Evolutionary conservation across 2,113 vertebrate species (phyloP).

Genomic region (Pteronura brasiliensis): DNA sequence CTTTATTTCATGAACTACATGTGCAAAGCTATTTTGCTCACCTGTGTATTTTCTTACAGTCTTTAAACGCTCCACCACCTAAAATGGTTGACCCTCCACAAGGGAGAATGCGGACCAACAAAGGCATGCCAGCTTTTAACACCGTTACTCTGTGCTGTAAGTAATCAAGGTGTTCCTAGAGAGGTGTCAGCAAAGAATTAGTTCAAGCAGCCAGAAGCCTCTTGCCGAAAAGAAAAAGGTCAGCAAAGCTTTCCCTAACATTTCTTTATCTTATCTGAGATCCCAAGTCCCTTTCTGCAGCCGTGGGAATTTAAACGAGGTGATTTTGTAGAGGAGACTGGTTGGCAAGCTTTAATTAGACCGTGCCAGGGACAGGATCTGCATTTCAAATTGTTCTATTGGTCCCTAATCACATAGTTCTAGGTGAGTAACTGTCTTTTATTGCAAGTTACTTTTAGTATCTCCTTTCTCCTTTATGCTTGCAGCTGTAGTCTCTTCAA

Average conservation of each 20-base stretch:
- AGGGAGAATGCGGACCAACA: background rate
- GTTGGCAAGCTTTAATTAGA: conserved; percentile 41
- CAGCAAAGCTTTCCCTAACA: background rate
- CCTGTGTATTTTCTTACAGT: background rate
- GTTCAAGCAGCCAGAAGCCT: conserved; percentile 24
- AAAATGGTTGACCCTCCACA: background rate
- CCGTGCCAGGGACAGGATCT: background rate
- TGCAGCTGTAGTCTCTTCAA: background rate
- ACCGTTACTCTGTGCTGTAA: background rate
- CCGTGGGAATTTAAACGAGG: background rate
- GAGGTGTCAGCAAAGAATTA: conserved; percentile 35
- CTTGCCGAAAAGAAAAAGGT: conserved; percentile 39
- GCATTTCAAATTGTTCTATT: background rate
- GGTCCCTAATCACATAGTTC: background rate
- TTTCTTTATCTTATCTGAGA: conserved; percentile 58
- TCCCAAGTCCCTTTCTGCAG: conserved; percentile 28
- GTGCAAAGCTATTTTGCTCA: background rate
- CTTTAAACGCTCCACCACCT: background rate
- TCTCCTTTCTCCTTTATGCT: background rate
- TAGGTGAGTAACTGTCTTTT: background rate
- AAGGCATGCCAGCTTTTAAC: conserved; percentile 9
- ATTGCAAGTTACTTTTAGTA: background rate
- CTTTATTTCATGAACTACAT: background rate
- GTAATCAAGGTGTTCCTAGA: background rate
- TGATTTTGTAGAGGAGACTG: background rate